Evolutionary conservation across 1,140 invertebrate species (phyloP), one percentile per base, ranked within the genome.

Genomic region (Scaptodrosophila lebanonensis): DNA sequence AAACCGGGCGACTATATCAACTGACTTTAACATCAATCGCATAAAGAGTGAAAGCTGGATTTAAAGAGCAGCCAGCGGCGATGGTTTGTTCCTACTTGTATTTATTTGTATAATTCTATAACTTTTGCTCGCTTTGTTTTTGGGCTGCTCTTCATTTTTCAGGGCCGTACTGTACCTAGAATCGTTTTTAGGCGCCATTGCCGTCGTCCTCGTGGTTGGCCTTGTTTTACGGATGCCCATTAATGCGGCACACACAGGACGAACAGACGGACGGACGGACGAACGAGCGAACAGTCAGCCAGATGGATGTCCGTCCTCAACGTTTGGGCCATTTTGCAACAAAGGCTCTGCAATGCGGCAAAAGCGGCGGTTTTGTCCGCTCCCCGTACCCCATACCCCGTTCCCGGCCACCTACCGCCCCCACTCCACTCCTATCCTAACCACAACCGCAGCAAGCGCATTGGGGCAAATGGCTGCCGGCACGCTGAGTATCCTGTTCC

Each of bases 321-420:
- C 3, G 7, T 25, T 3, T 1, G 11, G 11, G 13, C 9, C 13
- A 16, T 48, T 51, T 58, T 61, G 75, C 75, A 70, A 82, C 75
- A 82, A 82, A 82, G 70, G 76, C 67, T 53, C 75, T 82, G 75
- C 75, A 82, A 83, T 82, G 75, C 75, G 75, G 75, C 75, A 82
- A 82, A 82, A 70, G 75, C 75, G 76, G 72, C 57, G 69, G 71
- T 79, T 82, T 82, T 82, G n/a, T 68, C 47, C 67, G 66, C 72
- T 60, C 45, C 63, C 50, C 40, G 45, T 17, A 15, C 29, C 38
- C 56, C 56, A 50, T 35, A 56, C 63, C 44, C 65, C 66, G 40
- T 54, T 51, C 61, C 61, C 61, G 30, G 45, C 45, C 30, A 25
- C 3, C 22, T 25, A 3, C 22, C 22, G 3, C 22, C 33, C 33